These are phyloP conservation scores for Drosophila melanica DNA, from an alignment of 1,140 invertebrate species.

Conservation along the genomic window DNA sequence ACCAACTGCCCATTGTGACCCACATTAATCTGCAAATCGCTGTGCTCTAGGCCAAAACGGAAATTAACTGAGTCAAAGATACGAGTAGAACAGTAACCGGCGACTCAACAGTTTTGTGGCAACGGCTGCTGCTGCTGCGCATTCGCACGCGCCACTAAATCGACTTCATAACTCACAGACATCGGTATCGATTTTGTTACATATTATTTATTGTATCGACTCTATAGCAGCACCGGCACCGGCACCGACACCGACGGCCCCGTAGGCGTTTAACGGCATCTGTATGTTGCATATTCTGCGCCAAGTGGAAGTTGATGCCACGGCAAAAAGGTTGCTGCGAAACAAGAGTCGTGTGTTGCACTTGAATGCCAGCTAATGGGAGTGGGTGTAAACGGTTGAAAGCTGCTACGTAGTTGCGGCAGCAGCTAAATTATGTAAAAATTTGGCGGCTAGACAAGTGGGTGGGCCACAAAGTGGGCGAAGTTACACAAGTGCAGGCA, in stretches of 20 bases:
- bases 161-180: conserved; percentile 68
- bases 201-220: conserved; percentile 78
- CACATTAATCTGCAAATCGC: conserved; percentile 71
- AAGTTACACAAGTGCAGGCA: conserved; percentile 42
- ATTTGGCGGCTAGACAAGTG: conserved; percentile 56
- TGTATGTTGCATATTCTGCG: conserved; percentile 66
- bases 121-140: conserved; percentile 30
- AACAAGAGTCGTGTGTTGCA: conserved; percentile 62
- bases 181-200: conserved; percentile 76
- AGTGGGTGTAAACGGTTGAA: conserved; percentile 63
- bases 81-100: conserved; percentile 18
- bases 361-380: conserved; percentile 52
- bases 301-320: conserved; percentile 37
- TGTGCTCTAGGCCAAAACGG: conserved; percentile 62
- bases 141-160: conserved; percentile 67
- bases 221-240: conserved; percentile 2
- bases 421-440: conserved; percentile 76
- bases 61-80: conserved; percentile 63
- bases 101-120: conserved; percentile 7
- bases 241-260: conserved; percentile 22
- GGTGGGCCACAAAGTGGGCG: conserved; percentile 41
- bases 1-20: conserved; percentile 64
- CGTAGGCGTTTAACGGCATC: conserved; percentile 76
- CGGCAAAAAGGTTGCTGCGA: conserved; percentile 44
- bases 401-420: conserved; percentile 53